phyloP scores from a whole-genome alignment of 2,113 vertebrate genomes.

The Leptosomus discolor region DNA sequence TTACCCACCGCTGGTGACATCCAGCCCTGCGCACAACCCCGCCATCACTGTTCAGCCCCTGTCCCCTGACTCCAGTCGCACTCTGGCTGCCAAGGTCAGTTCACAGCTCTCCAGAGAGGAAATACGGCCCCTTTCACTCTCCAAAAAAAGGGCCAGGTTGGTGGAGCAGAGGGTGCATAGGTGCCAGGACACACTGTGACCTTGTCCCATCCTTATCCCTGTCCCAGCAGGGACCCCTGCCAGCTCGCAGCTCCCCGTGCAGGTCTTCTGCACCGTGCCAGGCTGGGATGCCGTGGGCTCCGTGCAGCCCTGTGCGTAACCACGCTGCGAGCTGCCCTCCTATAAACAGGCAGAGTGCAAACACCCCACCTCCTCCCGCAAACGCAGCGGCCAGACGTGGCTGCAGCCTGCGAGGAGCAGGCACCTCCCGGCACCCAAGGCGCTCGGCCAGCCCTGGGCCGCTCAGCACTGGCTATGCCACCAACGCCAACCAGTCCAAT shows the following conservation, averaged over 20 bases:
- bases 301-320: fast-evolving
- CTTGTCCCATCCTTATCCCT: not conserved
- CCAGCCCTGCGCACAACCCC: not conserved
- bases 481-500: not conserved
- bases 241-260: not conserved
- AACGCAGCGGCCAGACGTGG: not conserved
- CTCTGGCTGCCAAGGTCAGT: not conserved
- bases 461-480: not conserved
- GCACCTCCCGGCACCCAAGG: not conserved
- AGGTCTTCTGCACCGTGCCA: not conserved
- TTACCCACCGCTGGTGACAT: fast-evolving
- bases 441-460: fast-evolving
- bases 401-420: not conserved
- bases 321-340: not conserved
- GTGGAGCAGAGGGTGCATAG: not conserved
- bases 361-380: not conserved
- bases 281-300: not conserved
- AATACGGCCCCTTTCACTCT: not conserved
- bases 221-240: not conserved
- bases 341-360: not conserved
- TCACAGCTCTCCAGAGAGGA: not conserved
- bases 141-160: fast-evolving
- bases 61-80: too few relatives aligned
- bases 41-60: not conserved
- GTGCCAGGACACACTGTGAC: not conserved